Conservation (phyloP, 2,888 invertebrate genomes). For the Nudaria mundana region DNA sequence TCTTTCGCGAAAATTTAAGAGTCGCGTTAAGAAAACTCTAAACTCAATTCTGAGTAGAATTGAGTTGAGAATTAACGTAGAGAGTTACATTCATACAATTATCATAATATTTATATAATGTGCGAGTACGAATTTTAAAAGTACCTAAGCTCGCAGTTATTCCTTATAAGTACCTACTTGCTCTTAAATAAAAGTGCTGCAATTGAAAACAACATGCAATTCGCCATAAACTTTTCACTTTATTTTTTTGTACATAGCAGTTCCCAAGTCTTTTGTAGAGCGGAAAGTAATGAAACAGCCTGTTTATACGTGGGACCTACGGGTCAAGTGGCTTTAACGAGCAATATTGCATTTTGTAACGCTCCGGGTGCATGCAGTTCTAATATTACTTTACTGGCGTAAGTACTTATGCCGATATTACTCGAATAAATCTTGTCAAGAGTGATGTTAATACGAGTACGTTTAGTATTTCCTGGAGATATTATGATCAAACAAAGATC, state of each 20-base stretch:
- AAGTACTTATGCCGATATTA: constrained; percentile 18
- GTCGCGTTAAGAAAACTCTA: too few species aligned
- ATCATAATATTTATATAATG: too few species aligned
- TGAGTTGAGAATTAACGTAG: too few species aligned
- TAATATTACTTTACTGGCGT: constrained; percentile 27
- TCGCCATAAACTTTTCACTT: constrained; percentile 1
- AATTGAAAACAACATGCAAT: neutral
- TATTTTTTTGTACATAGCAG: too few species aligned
- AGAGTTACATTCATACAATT: too few species aligned
- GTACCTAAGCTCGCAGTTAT: too few species aligned
- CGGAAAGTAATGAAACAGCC: constrained; percentile 53
- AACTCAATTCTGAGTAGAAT: too few species aligned
- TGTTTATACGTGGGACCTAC: constrained; percentile 42
- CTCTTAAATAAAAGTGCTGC: neutral
- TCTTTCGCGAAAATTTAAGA: too few species aligned
- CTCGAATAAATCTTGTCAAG: constrained; percentile 24
- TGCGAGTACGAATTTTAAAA: too few species aligned
- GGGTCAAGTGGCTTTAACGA: constrained; percentile 74
- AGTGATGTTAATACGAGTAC: too few species aligned
- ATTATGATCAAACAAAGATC: neutral
- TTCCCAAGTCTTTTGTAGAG: constrained; percentile 25
- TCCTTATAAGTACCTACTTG: too few species aligned
- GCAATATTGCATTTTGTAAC: constrained; percentile 71
- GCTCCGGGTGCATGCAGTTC: constrained; percentile 30
- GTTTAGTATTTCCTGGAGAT: neutral